These are phyloP conservation scores for Echeneis naucrates DNA, from an alignment of 2,797 vertebrate species.

Conservation along the genomic window DNA sequence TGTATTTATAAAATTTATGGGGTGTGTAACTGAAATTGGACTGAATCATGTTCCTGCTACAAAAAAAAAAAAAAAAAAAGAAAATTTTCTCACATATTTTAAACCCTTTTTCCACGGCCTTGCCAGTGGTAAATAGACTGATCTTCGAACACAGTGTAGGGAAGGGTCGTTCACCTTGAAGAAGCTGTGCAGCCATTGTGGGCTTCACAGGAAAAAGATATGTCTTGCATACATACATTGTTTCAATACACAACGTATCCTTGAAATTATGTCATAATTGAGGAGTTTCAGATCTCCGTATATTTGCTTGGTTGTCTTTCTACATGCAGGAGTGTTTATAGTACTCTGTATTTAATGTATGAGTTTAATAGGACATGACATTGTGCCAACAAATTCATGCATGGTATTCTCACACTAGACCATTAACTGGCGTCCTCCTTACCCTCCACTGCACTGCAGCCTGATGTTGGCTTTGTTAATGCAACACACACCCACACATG, in stretches of 20 bases:
- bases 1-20: slow-evolving; percentile 46
- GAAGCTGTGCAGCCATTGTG: too few relatives aligned
- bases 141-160: too few relatives aligned
- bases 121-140: too few relatives aligned
- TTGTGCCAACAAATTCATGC: slow-evolving; percentile 25
- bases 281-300: neutral
- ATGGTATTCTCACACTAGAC: slow-evolving; percentile 17
- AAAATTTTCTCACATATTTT: slow-evolving; percentile 33
- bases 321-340: slow-evolving; percentile 24
- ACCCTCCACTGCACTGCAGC: slow-evolving; percentile 14
- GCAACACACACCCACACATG: slow-evolving; percentile 13
- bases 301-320: neutral
- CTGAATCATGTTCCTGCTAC: slow-evolving; percentile 37
- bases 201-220: too few relatives aligned
- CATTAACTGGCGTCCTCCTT: slow-evolving; percentile 41
- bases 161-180: too few relatives aligned
- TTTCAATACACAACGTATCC: too few relatives aligned
- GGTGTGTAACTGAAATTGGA: slow-evolving; percentile 32
- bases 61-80: too few relatives aligned
- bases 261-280: neutral
- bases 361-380: neutral
- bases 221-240: too few relatives aligned
- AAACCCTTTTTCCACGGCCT: slow-evolving; percentile 8
- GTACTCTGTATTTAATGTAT: slow-evolving; percentile 13
- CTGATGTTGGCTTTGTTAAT: slow-evolving; percentile 15